Conservation (phyloP, 2,888 invertebrate species). For the Zaprionus lineosus region DNA sequence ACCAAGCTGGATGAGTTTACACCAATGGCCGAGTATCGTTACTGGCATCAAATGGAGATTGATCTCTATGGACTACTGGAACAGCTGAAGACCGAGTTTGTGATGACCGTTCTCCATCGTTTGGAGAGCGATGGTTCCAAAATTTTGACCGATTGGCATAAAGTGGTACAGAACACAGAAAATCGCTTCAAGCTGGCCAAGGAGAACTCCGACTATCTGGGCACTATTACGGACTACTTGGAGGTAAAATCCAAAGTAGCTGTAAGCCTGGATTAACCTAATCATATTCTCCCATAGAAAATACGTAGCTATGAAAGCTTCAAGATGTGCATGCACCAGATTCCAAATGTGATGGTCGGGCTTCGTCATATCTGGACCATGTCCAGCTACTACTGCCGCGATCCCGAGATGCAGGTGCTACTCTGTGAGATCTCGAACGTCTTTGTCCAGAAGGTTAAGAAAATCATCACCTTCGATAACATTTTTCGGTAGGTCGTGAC, state of each 20-base stretch:
- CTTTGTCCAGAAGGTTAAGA: slow-evolving; percentile 89
- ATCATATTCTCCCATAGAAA: slow-evolving; percentile 83
- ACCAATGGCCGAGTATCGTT: slow-evolving; percentile 92
- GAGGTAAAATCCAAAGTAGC: slow-evolving; percentile 81
- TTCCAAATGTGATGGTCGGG: slow-evolving; percentile 92
- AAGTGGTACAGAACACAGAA: slow-evolving; percentile 56
- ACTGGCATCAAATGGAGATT: slow-evolving; percentile 92
- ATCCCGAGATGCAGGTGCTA: slow-evolving; percentile 93
- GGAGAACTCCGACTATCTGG: slow-evolving; percentile 82
- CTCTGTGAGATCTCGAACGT: slow-evolving; percentile 93
- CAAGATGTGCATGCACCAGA: slow-evolving; percentile 87
- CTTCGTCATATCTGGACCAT: slow-evolving; percentile 96
- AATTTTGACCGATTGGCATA: slow-evolving; percentile 69
- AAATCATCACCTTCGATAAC: slow-evolving; percentile 87
- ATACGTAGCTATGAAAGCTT: slow-evolving; percentile 89
- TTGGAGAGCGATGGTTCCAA: slow-evolving; percentile 54
- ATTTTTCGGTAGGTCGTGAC: slow-evolving; percentile 88
- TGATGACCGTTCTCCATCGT: slow-evolving; percentile 70
- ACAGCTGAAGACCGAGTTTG: slow-evolving; percentile 88
- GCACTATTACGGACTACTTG: slow-evolving; percentile 81
- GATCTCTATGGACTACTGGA: slow-evolving; percentile 91
- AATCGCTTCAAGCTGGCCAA: slow-evolving; percentile 78
- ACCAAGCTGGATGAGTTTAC: slow-evolving; percentile 87
- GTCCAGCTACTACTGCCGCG: slow-evolving; percentile 91
- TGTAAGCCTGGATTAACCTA: background rate